Base-by-base conservation (phyloP, 2,888 invertebrate genomes). In the Cyclophora punctaria region DNA sequence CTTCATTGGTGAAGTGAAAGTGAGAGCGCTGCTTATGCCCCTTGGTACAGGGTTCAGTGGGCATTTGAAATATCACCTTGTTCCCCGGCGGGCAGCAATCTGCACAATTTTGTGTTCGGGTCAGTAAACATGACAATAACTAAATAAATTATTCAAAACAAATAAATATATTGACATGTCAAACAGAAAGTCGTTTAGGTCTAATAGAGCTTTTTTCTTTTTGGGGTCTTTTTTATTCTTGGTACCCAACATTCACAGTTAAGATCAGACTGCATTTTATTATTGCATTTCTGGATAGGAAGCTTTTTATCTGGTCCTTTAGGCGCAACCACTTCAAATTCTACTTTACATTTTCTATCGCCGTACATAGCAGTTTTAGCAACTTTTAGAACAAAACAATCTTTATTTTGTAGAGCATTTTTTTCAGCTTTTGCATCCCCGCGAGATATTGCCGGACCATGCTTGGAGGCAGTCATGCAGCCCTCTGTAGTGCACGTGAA, bases 291-390 rank as follows among this genome's bases (percentile, higher is more conserved):
- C 62, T 71, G 45, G 4, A 91, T 75, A 0, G 90, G 90, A 0
- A 89, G 88, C 52, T 86, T 87, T 53, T 90, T 83, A 51, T 91
- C 90, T 0, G 87, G 83, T 0, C 90, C 91, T 63, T 91, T 92
- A 0, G 93, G 93, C 0, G 93, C 91, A 49, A 90, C 91, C 64
- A 93, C 77, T 67, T 93, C 93, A 62, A 93, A 63, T 73, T 93
- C 93, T 35, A 87, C 50, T 73, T 91, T 92, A 48, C 90, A 90
- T 72, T 92, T 93, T 64, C 90, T 91, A 48, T 91, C 91, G 0
- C 87, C 89, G 7, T 91, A 90, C 53, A 91, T 89, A 2, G 90
- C 91, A 56, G 92, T 93, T 71, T 93, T 93, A 1, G 92, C 93
- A 45, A 93, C 92, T 69, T 92, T 89, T 48, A 93, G 71, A n/a